phyloP scores from a whole-genome alignment of 1,140 invertebrate genomes.

The Heterodera schachtii region DNA sequence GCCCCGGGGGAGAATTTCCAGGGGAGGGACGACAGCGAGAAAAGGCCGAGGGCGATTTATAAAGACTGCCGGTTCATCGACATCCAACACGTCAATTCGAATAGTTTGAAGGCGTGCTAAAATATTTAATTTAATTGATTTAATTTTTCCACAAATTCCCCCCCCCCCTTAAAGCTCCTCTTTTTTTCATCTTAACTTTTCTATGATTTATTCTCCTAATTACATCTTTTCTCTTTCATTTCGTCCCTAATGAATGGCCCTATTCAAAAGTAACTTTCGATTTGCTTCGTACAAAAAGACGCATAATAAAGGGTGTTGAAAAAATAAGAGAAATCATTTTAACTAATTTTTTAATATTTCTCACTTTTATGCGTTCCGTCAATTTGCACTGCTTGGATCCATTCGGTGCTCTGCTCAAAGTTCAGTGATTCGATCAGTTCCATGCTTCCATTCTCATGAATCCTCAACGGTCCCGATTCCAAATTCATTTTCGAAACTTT shows the following conservation, averaged over 20 bases:
- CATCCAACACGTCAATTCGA: conserved; percentile 51
- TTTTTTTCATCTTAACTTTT: no score
- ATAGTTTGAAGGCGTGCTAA: conserved; percentile 54
- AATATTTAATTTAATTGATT: conserved; percentile 12
- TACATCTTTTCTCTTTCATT: no score
- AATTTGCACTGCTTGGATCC: conserved; percentile 40
- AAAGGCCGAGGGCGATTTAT: conserved; percentile 58
- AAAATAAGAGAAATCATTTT: no score
- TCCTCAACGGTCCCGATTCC: conserved; percentile 11
- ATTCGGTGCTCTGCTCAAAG: conserved; percentile 31
- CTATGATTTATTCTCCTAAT: no score
- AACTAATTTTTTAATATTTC: background rate
- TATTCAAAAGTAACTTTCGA: no score
- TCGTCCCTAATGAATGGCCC: background rate
- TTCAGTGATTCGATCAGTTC: conserved; percentile 46
- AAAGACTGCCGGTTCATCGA: conserved; percentile 61
- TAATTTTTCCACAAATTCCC: background rate
- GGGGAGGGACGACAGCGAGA: conserved; percentile 58
- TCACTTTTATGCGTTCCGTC: conserved; percentile 34
- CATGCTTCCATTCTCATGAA: conserved; percentile 43
- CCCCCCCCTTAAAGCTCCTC: no score
- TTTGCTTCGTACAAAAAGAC: no score
- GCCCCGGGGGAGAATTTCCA: conserved; percentile 51
- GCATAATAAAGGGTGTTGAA: no score
- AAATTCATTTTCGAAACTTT: conserved; percentile 27